Evolutionary conservation across 1,140 invertebrate species (phyloP).

Genomic region (Drosophila sulfurigaster): DNA sequence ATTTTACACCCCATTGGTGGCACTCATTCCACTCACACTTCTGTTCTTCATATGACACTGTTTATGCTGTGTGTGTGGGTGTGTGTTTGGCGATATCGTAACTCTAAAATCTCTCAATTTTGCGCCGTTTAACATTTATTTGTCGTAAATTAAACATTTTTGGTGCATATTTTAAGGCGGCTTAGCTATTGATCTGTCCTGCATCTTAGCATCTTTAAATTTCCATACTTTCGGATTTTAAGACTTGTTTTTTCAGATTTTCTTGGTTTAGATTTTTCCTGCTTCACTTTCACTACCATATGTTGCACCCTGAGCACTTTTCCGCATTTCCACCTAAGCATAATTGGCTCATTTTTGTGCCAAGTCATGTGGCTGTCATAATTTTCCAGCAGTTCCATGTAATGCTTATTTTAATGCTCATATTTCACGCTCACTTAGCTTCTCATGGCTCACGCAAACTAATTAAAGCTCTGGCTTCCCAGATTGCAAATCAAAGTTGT

Average conservation of each 20-base stretch:
- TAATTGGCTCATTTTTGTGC: conserved; percentile 67
- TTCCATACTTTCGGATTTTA: background rate
- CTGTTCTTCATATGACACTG: conserved; percentile 49
- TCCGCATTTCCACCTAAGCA: conserved; percentile 18
- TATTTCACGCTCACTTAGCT: conserved; percentile 67
- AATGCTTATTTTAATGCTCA: conserved; percentile 49
- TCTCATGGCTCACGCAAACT: conserved; percentile 33
- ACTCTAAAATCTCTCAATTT: conserved; percentile 80
- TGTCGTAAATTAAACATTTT: conserved; percentile 78
- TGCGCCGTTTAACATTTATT: conserved; percentile 77
- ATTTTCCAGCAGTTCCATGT: conserved; percentile 41
- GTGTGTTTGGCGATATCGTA: conserved; percentile 57
- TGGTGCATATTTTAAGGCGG: conserved; percentile 53
- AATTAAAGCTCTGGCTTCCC: conserved; percentile 16
- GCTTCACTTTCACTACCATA: conserved; percentile 31
- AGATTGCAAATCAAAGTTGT: conserved; percentile 1
- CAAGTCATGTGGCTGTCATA: conserved; percentile 71
- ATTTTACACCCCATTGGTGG: conserved; percentile 78
- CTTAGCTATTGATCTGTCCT: conserved; percentile 25
- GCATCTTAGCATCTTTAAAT: background rate
- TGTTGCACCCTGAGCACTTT: conserved; percentile 28
- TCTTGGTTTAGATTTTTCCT: background rate
- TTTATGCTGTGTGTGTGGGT: conserved; percentile 48
- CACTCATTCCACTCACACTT: conserved; percentile 7
- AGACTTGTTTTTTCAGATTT: conserved; percentile 20